phyloP scores from a whole-genome alignment of 1,140 invertebrate species.

The Trigoniulus corallinus region DNA sequence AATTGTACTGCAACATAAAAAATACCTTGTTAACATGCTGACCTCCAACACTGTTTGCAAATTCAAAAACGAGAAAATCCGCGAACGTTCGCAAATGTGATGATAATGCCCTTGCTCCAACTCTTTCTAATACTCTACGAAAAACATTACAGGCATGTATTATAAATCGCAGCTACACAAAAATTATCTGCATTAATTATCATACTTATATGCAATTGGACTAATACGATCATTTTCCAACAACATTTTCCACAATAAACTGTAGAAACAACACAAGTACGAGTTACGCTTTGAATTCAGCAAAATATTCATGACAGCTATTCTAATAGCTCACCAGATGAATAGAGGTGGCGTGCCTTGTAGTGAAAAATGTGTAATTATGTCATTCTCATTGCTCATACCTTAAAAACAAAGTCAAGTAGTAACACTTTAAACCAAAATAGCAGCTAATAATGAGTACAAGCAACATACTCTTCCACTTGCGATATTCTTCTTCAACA shows the following conservation, averaged over 20 bases:
- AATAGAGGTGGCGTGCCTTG: conserved; percentile 76
- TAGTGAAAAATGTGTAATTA: conserved; percentile 84
- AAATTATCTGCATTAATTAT: conserved; percentile 11
- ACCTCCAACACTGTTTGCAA: conserved; percentile 64
- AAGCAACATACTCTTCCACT: conserved; percentile 53
- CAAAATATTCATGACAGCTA: no score
- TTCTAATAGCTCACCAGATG: conserved; percentile 26
- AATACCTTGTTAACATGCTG: conserved; percentile 59
- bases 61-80: conserved; percentile 84
- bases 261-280: conserved; percentile 27
- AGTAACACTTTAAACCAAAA: conserved; percentile 5
- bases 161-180: not conserved
- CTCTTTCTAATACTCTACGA: conserved; percentile 73
- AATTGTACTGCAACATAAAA: not conserved
- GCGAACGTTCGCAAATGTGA: conserved; percentile 84
- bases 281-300: no score
- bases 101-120: conserved; percentile 74
- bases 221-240: conserved; percentile 82
- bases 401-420: conserved; percentile 23
- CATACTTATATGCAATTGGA: conserved; percentile 83
- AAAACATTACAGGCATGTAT: not conserved
- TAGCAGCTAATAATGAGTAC: conserved; percentile 3
- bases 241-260: conserved; percentile 86
- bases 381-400: conserved; percentile 92
- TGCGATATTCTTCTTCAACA: conserved; percentile 77